Conservation (phyloP, 2,113 vertebrate species). For the Phodopus roborovskii region DNA sequence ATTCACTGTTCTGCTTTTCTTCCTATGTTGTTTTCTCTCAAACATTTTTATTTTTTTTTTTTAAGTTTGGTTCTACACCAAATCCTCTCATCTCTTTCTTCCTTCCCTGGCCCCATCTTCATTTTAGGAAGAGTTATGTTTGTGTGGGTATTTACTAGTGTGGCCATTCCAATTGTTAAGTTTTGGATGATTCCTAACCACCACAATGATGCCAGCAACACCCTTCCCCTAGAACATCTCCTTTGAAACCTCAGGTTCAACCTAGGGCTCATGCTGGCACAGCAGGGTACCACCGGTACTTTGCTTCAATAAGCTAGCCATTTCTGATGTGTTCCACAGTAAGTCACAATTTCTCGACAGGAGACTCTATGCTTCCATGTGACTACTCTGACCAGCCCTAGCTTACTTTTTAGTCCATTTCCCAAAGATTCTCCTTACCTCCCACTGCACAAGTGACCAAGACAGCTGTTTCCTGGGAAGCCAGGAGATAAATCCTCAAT, state of each 20-base stretch:
- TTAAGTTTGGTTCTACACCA: not conserved
- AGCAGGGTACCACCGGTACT: not conserved
- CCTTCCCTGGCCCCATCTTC: not conserved
- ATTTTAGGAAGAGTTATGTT: not conserved
- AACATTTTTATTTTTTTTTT: not conserved
- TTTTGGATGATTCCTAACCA: not conserved
- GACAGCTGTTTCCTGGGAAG: not conserved
- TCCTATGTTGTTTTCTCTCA: not conserved
- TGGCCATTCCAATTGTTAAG: not conserved
- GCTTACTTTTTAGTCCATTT: not conserved
- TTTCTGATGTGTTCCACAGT: not conserved
- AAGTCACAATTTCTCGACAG: not conserved
- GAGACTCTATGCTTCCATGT: not conserved
- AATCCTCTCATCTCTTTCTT: not conserved
- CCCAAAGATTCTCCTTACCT: not conserved
- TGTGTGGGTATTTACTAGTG: not conserved
- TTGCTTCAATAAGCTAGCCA: not conserved
- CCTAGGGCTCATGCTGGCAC: not conserved
- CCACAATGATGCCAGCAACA: not conserved
- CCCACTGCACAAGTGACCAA: not conserved
- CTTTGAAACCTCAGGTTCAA: not conserved
- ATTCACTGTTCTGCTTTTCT: not conserved
- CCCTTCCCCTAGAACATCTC: no score
- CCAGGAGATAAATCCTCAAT: not conserved
- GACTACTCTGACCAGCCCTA: not conserved